phyloP scores from a whole-genome alignment of 2,797 vertebrate species.

The Steatocranus sp. region DNA sequence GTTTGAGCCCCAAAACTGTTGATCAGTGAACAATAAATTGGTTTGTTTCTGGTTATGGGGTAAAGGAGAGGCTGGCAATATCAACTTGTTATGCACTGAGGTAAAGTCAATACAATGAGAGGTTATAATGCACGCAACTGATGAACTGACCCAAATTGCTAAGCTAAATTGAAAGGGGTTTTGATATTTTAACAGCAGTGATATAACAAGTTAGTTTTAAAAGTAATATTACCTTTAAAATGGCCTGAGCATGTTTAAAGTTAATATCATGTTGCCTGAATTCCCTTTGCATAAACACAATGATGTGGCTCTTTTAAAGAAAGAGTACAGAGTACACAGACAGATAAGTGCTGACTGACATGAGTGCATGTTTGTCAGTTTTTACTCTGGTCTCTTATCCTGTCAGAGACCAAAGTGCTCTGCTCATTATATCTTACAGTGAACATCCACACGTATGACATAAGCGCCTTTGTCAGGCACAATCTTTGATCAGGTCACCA shows the following conservation, averaged over 20 bases:
- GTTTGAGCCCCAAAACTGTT: not conserved
- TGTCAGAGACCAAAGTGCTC: conserved; percentile 11
- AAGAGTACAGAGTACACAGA: not conserved
- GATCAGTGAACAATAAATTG: not conserved
- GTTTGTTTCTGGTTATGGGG: not conserved
- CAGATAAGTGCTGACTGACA: conserved; percentile 9
- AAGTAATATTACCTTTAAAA: not conserved
- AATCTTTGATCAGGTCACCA: conserved; percentile 41
- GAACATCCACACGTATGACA: conserved; percentile 8
- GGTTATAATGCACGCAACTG: not conserved
- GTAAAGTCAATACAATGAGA: not conserved
- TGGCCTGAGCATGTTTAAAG: not conserved
- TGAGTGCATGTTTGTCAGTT: not conserved
- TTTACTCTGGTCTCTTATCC: not conserved
- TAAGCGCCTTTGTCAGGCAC: conserved; percentile 8
- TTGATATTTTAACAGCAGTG: not conserved
- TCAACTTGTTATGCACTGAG: not conserved
- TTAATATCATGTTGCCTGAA: not conserved
- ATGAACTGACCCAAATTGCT: not conserved
- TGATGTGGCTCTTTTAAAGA: not conserved
- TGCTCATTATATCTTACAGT: conserved; percentile 7
- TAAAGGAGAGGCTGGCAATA: not conserved
- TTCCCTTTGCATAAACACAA: not conserved
- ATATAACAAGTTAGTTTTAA: not conserved
- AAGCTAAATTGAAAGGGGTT: not conserved